A percentile compares a stretch with the other conserved stretches of the same genome.
Conservation (phyloP, 2,888 invertebrate species). For the Latrodectus elegans region DNA sequence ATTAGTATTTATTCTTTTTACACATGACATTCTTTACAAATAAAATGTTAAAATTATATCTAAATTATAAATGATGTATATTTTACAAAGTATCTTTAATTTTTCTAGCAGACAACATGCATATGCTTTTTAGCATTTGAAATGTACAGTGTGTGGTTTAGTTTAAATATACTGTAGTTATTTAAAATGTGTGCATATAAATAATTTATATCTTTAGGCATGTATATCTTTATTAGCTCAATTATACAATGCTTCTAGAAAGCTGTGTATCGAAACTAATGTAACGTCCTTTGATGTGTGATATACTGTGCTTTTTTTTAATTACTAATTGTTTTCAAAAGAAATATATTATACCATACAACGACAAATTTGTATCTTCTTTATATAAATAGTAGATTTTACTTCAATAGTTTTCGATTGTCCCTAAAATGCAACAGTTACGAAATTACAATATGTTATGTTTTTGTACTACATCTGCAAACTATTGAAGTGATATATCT, state of each 20-base stretch:
- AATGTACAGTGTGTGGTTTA: background rate
- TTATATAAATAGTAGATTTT: background rate
- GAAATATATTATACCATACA: conserved; percentile 1
- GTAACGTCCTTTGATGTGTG: conserved; percentile 63
- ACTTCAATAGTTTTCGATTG: background rate
- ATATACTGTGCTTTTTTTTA: conserved; percentile 54
- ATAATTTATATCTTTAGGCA: background rate
- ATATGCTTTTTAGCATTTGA: background rate
- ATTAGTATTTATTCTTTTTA: no score
- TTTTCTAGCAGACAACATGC: no score
- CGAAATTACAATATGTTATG: background rate
- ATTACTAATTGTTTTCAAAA: conserved; percentile 35
- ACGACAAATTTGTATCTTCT: background rate
- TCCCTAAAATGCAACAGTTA: background rate
- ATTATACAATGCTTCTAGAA: background rate
- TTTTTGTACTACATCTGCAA: conserved; percentile 13
- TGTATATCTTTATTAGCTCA: background rate
- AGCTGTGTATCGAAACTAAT: conserved; percentile 15
- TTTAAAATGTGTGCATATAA: background rate
- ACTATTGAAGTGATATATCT: conserved; percentile 18
- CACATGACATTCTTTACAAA: no score
- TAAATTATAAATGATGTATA: no score
- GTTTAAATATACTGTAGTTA: background rate
- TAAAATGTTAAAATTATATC: no score
- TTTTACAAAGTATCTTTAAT: no score